Evolutionary conservation across 2,797 vertebrate species (phyloP), one percentile per base, ranked within the genome.

Genomic region (Etheostoma perlongum): DNA sequence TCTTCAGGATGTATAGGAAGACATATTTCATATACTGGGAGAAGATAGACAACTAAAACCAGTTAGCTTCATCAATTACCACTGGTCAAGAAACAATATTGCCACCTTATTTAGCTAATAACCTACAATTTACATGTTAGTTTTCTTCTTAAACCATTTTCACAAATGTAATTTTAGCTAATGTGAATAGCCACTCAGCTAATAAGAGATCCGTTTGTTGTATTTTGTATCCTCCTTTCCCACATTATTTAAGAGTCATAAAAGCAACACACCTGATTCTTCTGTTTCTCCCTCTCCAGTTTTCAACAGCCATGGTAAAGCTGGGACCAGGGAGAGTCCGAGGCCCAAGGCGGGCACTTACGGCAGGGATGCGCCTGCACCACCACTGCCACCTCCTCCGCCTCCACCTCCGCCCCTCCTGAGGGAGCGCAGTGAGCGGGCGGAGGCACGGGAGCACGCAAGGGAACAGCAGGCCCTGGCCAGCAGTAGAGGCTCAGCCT

Each of bases 291-390:
- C 67, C 65, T 62, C 36, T 70, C 19, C 89, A 99, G 98, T 98
- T 84, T 97, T 98, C 93, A 97, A 97, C 92, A 96, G 96, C 88
- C 97, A 96, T 78, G 93, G 91, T 85, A 99, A 96, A 95, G 94
- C 94, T n/a, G 92, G 90, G 44, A 94, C 93, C 71, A 96, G 96
- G 92, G 97, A 98, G 93, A 98, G 96, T 91, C 95, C 95, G 33
- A 97, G 96, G 95, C 96, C 96, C 88, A 98, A 95, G 94, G 88
- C 76, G 0, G 89, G 89, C 40, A 9, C 69, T 59, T 78, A 91
- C 23, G 94, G 95, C 94, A 97, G 96, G 94, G 97, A 98, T 65
- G 87, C 92, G 27, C 96, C 96, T 9, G 61, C 91, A 42, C 89
- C 91, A 5, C 89, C 88, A 25, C 89, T 91, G 78, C 92, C 92